phyloP scores from a whole-genome alignment of 2,888 invertebrate species.

The Agrochola macilenta region DNA sequence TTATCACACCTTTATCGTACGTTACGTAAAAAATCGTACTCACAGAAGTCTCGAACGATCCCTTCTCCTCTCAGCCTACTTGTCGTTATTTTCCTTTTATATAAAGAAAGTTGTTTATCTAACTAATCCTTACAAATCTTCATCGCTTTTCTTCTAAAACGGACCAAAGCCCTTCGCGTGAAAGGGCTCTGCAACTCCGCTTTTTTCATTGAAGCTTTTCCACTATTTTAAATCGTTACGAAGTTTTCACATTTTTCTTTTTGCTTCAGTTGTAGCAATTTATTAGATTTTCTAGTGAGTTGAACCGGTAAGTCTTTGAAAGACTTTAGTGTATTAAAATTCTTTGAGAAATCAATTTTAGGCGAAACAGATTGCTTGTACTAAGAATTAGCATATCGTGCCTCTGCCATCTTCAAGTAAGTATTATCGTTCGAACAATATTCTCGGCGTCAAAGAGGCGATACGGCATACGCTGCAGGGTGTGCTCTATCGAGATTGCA shows the following conservation, averaged over 20 bases:
- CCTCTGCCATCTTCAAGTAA: background rate
- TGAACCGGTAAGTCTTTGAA: conserved; percentile 40
- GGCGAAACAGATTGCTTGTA: background rate
- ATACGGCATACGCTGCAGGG: conserved; percentile 4
- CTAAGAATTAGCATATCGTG: conserved; percentile 21
- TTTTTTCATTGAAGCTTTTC: conserved; percentile 53
- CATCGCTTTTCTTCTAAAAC: conserved; percentile 62
- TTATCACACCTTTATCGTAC: conserved; percentile 72
- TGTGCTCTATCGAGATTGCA: conserved; percentile 40
- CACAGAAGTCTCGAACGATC: conserved; percentile 42
- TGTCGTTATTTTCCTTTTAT: conserved; percentile 60
- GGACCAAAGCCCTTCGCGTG: conserved; percentile 40
- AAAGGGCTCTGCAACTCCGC: conserved; percentile 38
- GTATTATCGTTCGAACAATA: conserved; percentile 29
- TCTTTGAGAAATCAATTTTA: conserved; percentile 27
- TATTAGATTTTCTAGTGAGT: conserved; percentile 43
- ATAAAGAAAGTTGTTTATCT: conserved; percentile 65
- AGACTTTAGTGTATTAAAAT: conserved; percentile 32
- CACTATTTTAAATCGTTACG: conserved; percentile 57
- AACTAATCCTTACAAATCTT: conserved; percentile 68
- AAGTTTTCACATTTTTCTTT: conserved; percentile 55
- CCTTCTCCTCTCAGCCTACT: conserved; percentile 40
- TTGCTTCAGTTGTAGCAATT: conserved; percentile 41
- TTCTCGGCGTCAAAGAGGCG: conserved; percentile 21
- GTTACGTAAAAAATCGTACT: conserved; percentile 64